A percentile compares a stretch with the other conserved stretches of the same genome.
Conservation (phyloP, 2,797 vertebrate species). For the Sebastes nivosus region DNA sequence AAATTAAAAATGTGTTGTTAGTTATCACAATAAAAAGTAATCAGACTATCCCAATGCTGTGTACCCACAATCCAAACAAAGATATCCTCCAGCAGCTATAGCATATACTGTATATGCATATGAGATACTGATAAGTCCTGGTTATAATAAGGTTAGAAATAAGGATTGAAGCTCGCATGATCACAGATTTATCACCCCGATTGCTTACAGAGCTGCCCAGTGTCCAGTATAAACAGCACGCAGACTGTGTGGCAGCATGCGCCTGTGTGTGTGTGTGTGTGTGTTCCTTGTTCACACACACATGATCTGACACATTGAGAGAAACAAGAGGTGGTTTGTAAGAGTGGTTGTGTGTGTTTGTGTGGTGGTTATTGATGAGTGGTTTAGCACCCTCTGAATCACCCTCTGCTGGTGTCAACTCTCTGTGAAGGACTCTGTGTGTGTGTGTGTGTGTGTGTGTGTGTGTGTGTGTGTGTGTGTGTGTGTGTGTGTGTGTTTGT, state of each 20-base stretch:
- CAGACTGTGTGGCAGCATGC: conserved; percentile 13
- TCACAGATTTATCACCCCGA: not conserved
- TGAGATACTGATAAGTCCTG: no score
- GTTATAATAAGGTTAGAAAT: no score
- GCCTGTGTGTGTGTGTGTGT: conserved; percentile 21
- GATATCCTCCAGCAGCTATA: not conserved
- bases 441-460: conserved; percentile 5
- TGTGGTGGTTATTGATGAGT: conserved; percentile 45
- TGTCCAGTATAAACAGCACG: conserved; percentile 27
- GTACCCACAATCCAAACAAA: not conserved
- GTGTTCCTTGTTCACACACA: conserved; percentile 15
- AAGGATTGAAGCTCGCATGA: not conserved
- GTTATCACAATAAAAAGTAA: not conserved
- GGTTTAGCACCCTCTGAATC: conserved; percentile 22
- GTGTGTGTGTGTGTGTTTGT: not conserved
- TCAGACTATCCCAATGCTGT: not conserved
- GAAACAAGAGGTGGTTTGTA: conserved; percentile 25
- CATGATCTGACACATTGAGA: conserved; percentile 14
- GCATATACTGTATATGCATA: not conserved
- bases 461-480: not conserved
- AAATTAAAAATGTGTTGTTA: not conserved
- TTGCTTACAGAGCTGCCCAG: conserved; percentile 11
- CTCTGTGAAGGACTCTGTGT: not conserved
- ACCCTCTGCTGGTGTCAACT: conserved; percentile 24
- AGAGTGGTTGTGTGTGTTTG: conserved; percentile 23